These are phyloP conservation scores for Gasterosteus aculeatus DNA, from an alignment of 2,113 vertebrate genomes.

Conservation along the genomic window DNA sequence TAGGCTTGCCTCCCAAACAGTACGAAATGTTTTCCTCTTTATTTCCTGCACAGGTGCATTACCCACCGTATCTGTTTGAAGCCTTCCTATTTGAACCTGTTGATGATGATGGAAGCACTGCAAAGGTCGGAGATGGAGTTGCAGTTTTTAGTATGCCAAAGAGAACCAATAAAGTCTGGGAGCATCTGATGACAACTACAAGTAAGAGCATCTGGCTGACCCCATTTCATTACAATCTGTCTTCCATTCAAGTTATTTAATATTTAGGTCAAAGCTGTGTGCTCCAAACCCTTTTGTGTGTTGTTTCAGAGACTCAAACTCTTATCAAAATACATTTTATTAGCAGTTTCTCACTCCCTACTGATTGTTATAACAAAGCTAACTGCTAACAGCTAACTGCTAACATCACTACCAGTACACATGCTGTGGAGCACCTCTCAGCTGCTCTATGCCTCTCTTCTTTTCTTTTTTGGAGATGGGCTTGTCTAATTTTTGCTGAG, in stretches of 20 bases:
- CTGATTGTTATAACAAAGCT: too few relatives aligned
- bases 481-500: too few relatives aligned
- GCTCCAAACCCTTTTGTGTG: too few relatives aligned
- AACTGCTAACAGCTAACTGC: too few relatives aligned
- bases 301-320: too few relatives aligned
- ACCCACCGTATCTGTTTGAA: conserved; percentile 92
- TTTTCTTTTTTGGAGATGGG: too few relatives aligned
- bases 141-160: conserved; percentile 88
- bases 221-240: neutral
- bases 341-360: too few relatives aligned
- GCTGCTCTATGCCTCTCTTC: too few relatives aligned
- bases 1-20: neutral
- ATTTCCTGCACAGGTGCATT: conserved; percentile 83
- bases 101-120: conserved; percentile 86
- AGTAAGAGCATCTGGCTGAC: conserved; percentile 68
- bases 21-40: neutral
- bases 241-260: neutral
- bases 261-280: too few relatives aligned
- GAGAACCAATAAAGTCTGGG: conserved; percentile 83
- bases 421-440: too few relatives aligned
- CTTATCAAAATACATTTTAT: too few relatives aligned
- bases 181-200: conserved; percentile 77
- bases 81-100: conserved; percentile 85
- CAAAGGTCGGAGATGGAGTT: conserved; percentile 85
- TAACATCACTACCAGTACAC: too few relatives aligned